Evolutionary conservation across 1,140 invertebrate species (phyloP), one percentile per base, ranked within the genome.

Genomic region (Caenorhabditis inopinata): DNA sequence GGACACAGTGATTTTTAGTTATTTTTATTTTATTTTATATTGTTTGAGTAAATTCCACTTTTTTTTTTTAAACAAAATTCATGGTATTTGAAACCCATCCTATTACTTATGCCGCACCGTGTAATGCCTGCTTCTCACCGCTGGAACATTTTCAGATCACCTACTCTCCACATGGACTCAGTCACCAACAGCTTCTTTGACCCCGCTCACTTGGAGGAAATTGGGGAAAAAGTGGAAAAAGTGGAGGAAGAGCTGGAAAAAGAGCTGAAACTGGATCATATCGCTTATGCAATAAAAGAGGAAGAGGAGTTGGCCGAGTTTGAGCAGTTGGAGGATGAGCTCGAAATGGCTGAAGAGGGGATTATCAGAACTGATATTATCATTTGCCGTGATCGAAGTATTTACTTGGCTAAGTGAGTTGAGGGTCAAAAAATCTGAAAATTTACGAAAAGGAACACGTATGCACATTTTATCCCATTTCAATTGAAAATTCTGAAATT

Each of bases 251-350:
- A 68, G n/a, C n/a, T 68, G 32, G 58, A 68, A 42, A 38, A 38
- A 11, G 58, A 68, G 5, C 32, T 68, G 32, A 68, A 68, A 11
- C 58, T 68, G n/a, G 58, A 68, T 7, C 58, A 68, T 42, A 68
- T 68, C 27, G 58, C 58, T 5, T 68, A 68, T 21, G 47, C 48
- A 5, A 38, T 78, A 18, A 23, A 21, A 27, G 76, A 47, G 21
- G 76, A 78, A 14, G 76, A 78, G 18, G 76, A 78, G 23, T 53
- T 78, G 53, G 35, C 47, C 1, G 76, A 78, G 18, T 78, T 78
- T 21, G 76, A 78, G 51, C 51, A 78, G 27, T 23, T 78, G 35
- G 76, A 78, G 14, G 49, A 78, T 27, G 76, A 78, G 38, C n/a
- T 78, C 2, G 53, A 78, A 29, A 53, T 58, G 49, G 76, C 76